Evolutionary conservation across 2,113 vertebrate species (phyloP).

Genomic region (Sturnus vulgaris): DNA sequence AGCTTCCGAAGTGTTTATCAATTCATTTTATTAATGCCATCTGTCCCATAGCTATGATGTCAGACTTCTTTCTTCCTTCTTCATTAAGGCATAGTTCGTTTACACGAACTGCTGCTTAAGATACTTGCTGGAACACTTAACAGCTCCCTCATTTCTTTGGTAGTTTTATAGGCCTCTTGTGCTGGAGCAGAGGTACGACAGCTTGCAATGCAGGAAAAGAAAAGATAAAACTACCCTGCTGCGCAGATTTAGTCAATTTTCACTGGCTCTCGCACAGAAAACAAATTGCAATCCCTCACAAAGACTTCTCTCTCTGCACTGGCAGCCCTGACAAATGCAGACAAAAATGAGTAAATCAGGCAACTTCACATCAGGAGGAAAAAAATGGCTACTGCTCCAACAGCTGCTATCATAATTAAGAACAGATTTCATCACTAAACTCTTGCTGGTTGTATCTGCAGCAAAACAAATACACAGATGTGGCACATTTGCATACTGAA

Average conservation of each 20-base stretch:
- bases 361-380: conserved; percentile 74
- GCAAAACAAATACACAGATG: conserved; percentile 83
- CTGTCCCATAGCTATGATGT: conserved; percentile 32
- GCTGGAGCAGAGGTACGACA: conserved; percentile 72
- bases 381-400: conserved; percentile 70
- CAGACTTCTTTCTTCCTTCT: conserved; percentile 34
- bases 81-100: conserved; percentile 60
- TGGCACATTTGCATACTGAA: conserved; percentile 70
- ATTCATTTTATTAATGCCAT: conserved; percentile 64
- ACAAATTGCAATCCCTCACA: conserved; percentile 75
- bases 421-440: conserved; percentile 83
- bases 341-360: conserved; percentile 78
- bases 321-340: conserved; percentile 73
- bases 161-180: conserved; percentile 74
- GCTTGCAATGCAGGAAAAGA: conserved; percentile 68
- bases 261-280: conserved; percentile 76
- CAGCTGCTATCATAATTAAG: conserved; percentile 84
- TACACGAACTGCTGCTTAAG: conserved; percentile 62
- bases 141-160: conserved; percentile 68
- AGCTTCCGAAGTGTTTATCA: conserved; percentile 54
- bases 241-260: conserved; percentile 75
- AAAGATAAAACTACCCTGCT: conserved; percentile 74
- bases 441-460: conserved; percentile 76
- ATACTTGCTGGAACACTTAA: conserved; percentile 71
- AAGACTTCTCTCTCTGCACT: conserved; percentile 72